Base-by-base conservation (phyloP, 92 coral and sea anemone genomes). In the Heteractis magnifica region DNA sequence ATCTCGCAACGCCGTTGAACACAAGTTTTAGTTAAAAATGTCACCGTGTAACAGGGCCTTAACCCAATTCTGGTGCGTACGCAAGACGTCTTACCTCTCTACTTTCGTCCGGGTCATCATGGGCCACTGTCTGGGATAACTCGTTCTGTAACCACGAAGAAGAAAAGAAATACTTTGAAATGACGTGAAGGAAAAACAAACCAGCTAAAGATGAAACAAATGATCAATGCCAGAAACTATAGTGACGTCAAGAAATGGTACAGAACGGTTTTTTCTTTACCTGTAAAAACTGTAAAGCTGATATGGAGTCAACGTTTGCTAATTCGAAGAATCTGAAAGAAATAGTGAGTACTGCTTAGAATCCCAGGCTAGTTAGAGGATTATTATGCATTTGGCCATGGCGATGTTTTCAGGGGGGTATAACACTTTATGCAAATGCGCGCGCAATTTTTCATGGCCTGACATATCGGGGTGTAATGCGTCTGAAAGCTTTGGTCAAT, bases 201-300 rank as follows among this genome's bases (percentile, higher is more conserved):
- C 10, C 12, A n/a, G 52, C 19, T 49, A 53, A 64, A 10, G 8
- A 16, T 19, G 51, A 58, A 7, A 2, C 13, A 21, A 20, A 52
- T 34, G 44, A 34, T 0, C 44, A 34, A 34, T 0, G 44, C 3
- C 44, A 34, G 3, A 34, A 34, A 34, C 44, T 34, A 34, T 0
- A 34, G 44, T 0, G 44, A 34, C 44, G 44, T 0, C 3, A 34
- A 18, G 13, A 26, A 56, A 0, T n/a, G 23, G 15, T 14, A 56
- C 50, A 4, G n/a, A 23, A 3, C 21, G 0, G 15, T 3, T 18
- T 21, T 65, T n/a, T 49, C 1, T 51, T 56, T 82, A 89, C 98
- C 95, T 95, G 98, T 51, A 95, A 83, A 74, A 92, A 95, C 44
- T 88, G 86, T 49, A 95, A 86, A n/a, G 95, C 98, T 85, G 83